Evolutionary conservation across 2,113 vertebrate species (phyloP), one percentile per base, ranked within the genome.

Genomic region (Lonchura striata): DNA sequence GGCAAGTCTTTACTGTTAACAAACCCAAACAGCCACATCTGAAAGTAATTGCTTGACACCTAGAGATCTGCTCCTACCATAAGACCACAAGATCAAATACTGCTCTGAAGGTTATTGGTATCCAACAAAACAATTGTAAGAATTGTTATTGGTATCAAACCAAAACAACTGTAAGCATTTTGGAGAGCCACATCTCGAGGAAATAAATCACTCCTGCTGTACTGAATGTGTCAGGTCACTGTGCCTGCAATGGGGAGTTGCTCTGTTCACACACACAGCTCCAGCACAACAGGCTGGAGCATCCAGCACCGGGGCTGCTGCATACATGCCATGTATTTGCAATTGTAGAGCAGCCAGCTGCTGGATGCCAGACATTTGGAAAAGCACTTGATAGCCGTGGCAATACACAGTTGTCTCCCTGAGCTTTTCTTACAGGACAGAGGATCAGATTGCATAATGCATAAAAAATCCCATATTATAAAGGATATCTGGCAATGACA

Each of bases 31-130:
- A 83, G 54, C 39, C 64, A 69, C 30, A 18, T 81, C 57, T 66
- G 66, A 88, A 82, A 94, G 65, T 27, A 86, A 91, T 88, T 82
- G 60, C 83, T 91, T 86, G 77, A 50, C 63, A 83, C 70, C 90
- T 49, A 83, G 64, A 94, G n/a, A 75, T 76, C 65, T 2, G 4
- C 77, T 92, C 50, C 44, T 76, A 10, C 50, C 59, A 2, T 23
- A 77, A 59, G 66, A 70, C 52, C 70, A 27, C 85, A 92, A 82
- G 89, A 86, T 95, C 91, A 89, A 30, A 92, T 86, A 92, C 77
- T 89, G 44, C 53, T 87, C 65, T 69, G 81, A 87, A 75, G 69
- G 82, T 30, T 87, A 84, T 12, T 49, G 93, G 31, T 68, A 75
- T 13, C 60, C 86, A 89, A 82, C 44, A 84, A 70, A 92, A 65